Evolutionary conservation across 2,113 vertebrate species (phyloP).

Genomic region (Antechinus flavipes): DNA sequence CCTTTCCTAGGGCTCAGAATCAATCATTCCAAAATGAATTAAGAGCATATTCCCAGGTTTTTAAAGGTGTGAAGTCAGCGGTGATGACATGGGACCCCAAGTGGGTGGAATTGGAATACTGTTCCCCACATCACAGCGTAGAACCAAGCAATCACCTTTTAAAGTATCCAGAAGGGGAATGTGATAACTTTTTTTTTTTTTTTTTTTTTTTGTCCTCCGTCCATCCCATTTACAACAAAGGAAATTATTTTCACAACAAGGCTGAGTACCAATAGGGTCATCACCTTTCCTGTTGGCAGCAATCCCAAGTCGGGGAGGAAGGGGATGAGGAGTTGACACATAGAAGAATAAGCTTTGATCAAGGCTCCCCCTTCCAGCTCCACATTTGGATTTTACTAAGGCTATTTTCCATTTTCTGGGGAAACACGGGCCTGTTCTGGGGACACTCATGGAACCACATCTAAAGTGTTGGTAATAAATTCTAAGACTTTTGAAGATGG

Average conservation of each 20-base stretch:
- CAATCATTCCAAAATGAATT: constrained; percentile 44
- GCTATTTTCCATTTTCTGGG: not conserved
- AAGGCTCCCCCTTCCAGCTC: not conserved
- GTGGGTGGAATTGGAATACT: not conserved
- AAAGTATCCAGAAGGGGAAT: not conserved
- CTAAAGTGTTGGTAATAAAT: not conserved
- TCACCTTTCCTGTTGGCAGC: not conserved
- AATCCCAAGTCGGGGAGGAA: not conserved
- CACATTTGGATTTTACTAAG: constrained; percentile 7
- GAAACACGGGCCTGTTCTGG: not conserved
- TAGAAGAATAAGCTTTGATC: not conserved
- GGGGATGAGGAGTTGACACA: not conserved
- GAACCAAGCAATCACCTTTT: not conserved
- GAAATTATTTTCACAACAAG: not conserved
- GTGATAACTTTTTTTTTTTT: not conserved
- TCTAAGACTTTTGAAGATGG: not conserved
- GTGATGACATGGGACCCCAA: not conserved
- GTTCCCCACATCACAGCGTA: constrained; percentile 5
- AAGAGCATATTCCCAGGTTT: not conserved
- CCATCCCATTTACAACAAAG: not conserved
- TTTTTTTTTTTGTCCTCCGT: constrained; percentile 7
- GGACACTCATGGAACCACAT: not conserved
- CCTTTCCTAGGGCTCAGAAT: not conserved
- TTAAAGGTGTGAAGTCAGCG: constrained; percentile 8
- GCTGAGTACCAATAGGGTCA: not conserved